A percentile compares a stretch with the other conserved stretches of the same genome.
These are phyloP conservation scores for Drosophila rellima DNA, from an alignment of 2,888 invertebrate species.

Conservation along the genomic window DNA sequence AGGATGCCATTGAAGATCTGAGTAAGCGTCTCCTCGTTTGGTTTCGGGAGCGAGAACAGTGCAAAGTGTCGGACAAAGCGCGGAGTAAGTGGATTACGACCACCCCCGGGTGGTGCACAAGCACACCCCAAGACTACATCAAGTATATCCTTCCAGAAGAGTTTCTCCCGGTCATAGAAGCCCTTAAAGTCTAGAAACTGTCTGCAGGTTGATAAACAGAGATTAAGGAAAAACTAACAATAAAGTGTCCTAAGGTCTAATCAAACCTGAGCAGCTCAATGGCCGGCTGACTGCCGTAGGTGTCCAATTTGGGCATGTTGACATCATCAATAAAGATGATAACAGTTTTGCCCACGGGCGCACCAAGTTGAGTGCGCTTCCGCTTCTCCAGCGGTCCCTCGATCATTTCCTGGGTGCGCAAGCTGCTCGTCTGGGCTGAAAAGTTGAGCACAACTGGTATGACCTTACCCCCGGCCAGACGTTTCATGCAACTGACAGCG, in stretches of 20 bases:
- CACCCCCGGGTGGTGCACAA: slow-evolving; percentile 96
- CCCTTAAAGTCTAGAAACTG: slow-evolving; percentile 87
- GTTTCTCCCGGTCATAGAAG: slow-evolving; percentile 94
- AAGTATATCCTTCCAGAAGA: slow-evolving; percentile 95
- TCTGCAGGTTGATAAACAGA: slow-evolving; percentile 50
- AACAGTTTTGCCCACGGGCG: slow-evolving; percentile 93
- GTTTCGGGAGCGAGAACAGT: slow-evolving; percentile 93
- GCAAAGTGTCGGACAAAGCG: slow-evolving; percentile 94
- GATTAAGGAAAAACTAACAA: not conserved
- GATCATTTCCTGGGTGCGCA: slow-evolving; percentile 92
- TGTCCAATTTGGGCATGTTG: slow-evolving; percentile 95
- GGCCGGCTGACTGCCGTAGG: slow-evolving; percentile 96
- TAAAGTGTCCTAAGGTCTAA: not conserved
- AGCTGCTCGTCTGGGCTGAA: slow-evolving; percentile 95
- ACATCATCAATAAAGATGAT: slow-evolving; percentile 96
- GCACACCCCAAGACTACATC: slow-evolving; percentile 95
- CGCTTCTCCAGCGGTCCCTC: slow-evolving; percentile 94
- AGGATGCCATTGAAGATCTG: slow-evolving; percentile 85
- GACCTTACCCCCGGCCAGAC: slow-evolving; percentile 88
- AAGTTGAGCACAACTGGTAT: slow-evolving; percentile 94
- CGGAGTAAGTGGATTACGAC: slow-evolving; percentile 93
- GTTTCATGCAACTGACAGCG: slow-evolving; percentile 90
- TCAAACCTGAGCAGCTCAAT: slow-evolving; percentile 92
- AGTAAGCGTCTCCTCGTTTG: slow-evolving; percentile 86
- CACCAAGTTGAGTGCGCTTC: slow-evolving; percentile 92